These are phyloP conservation scores for Oryctes rhinoceros DNA, from an alignment of 1,140 invertebrate species.

Conservation along the genomic window DNA sequence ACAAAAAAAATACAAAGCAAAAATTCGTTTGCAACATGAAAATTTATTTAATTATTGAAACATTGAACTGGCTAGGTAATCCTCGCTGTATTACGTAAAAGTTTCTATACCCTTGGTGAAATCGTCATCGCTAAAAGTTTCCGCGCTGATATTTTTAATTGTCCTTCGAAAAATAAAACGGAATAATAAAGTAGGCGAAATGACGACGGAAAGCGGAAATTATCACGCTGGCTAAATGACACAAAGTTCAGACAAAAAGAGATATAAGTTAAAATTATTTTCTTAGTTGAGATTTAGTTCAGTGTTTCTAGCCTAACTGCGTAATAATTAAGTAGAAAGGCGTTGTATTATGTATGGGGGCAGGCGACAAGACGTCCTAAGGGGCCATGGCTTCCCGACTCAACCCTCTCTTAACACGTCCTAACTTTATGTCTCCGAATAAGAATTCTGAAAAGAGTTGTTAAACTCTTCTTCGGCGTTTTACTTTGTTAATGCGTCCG, in stretches of 20 bases:
- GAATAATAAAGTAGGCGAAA: constrained; percentile 22
- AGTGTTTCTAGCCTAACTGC: constrained; percentile 48
- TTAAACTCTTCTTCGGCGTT: constrained; percentile 30
- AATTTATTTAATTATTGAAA: too few species aligned
- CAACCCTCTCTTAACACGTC: constrained; percentile 47
- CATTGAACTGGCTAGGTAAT: too few species aligned
- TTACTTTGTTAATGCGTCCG: constrained; percentile 41
- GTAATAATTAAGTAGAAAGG: constrained; percentile 52
- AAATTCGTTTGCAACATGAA: too few species aligned
- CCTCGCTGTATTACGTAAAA: background rate
- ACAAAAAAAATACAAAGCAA: too few species aligned
- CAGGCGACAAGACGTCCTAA: constrained; percentile 51
- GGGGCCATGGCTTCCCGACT: constrained; percentile 42
- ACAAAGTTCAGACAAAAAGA: constrained; percentile 31
- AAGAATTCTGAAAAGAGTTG: constrained; percentile 42
- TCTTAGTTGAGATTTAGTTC: constrained; percentile 53
- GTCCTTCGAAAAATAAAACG: constrained; percentile 29
- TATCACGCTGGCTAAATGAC: constrained; percentile 22
- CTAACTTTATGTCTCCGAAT: constrained; percentile 43
- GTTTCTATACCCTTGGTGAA: background rate
- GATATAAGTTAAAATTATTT: constrained; percentile 49
- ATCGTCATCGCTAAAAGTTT: background rate
- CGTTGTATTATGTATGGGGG: constrained; percentile 49
- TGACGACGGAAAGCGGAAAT: background rate
- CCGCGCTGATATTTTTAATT: constrained; percentile 7